phyloP scores from a whole-genome alignment of 2,113 vertebrate genomes.

The Orientallactaga bullata region DNA sequence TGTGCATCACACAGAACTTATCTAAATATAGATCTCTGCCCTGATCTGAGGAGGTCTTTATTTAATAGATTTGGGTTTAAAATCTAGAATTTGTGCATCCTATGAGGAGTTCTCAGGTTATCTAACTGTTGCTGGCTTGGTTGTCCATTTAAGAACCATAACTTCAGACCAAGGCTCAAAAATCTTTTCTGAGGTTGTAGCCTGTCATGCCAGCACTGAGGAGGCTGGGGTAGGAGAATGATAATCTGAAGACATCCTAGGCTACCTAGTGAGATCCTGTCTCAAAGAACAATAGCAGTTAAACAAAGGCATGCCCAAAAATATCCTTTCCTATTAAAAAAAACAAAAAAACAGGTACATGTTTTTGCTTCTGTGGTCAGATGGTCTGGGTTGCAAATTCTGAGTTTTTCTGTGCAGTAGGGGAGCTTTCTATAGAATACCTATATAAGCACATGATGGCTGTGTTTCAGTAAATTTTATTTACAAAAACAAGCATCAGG shows the following conservation, averaged over 20 bases:
- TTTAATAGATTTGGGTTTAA: not conserved
- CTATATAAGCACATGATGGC: not conserved
- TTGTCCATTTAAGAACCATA: not conserved
- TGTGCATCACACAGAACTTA: not conserved
- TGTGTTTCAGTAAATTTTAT: slow-evolving; percentile 48
- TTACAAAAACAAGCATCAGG: not conserved
- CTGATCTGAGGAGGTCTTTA: not conserved
- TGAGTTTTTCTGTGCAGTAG: not conserved
- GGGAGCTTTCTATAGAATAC: not conserved
- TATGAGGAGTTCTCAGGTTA: not conserved
- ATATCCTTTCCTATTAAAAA: not conserved
- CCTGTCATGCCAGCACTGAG: not conserved
- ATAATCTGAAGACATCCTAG: not conserved
- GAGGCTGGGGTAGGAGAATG: not conserved
- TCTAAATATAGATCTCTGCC: not conserved
- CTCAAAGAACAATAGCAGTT: not conserved
- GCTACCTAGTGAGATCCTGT: not conserved
- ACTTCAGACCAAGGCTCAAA: not conserved
- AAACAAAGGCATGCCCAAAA: not conserved
- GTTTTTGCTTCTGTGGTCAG: not conserved
- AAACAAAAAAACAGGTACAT: not conserved
- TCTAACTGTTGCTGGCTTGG: not conserved
- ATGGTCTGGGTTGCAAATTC: not conserved
- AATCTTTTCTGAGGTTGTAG: not conserved
- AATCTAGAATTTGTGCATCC: not conserved